Conservation (phyloP, 2,888 invertebrate genomes). For the Chrysina gloriosa region DNA sequence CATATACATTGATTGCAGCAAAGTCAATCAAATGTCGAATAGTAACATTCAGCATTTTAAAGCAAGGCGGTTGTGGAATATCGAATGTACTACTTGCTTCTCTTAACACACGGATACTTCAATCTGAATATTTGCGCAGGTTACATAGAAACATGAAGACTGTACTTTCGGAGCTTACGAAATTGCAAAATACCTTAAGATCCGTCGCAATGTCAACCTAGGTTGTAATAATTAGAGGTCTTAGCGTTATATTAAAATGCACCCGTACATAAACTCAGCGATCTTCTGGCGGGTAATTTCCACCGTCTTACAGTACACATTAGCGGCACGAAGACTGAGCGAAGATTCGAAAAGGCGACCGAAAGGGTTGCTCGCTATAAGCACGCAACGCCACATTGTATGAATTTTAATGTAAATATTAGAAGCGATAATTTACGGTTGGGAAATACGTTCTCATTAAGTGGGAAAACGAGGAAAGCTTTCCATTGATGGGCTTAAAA, state of each 20-base stretch:
- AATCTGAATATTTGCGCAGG: too few relatives aligned
- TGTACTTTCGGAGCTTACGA: too few relatives aligned
- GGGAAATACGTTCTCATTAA: constrained; percentile 42
- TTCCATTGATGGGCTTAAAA: constrained; percentile 41
- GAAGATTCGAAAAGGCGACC: constrained; percentile 15
- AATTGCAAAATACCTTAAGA: too few relatives aligned
- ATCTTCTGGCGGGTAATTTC: constrained; percentile 6
- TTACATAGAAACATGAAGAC: too few relatives aligned
- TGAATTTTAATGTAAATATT: constrained; percentile 45
- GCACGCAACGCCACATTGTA: constrained; percentile 38
- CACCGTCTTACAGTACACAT: background rate
- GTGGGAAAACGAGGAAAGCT: constrained; percentile 29
- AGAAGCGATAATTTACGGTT: constrained; percentile 40
- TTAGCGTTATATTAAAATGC: background rate
- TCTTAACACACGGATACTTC: too few relatives aligned
- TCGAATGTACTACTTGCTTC: too few relatives aligned
- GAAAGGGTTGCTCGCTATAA: constrained; percentile 37
- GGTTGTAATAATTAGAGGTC: background rate
- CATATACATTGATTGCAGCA: too few relatives aligned
- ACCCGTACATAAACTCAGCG: background rate
- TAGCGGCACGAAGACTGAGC: background rate
- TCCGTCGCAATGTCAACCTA: too few relatives aligned
- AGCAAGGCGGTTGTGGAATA: too few relatives aligned
- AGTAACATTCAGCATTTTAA: too few relatives aligned
- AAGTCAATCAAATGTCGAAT: too few relatives aligned